Evolutionary conservation across 2,797 vertebrate genomes (phyloP), one percentile per base, ranked within the genome.

Genomic region (Lepus oiostolus): DNA sequence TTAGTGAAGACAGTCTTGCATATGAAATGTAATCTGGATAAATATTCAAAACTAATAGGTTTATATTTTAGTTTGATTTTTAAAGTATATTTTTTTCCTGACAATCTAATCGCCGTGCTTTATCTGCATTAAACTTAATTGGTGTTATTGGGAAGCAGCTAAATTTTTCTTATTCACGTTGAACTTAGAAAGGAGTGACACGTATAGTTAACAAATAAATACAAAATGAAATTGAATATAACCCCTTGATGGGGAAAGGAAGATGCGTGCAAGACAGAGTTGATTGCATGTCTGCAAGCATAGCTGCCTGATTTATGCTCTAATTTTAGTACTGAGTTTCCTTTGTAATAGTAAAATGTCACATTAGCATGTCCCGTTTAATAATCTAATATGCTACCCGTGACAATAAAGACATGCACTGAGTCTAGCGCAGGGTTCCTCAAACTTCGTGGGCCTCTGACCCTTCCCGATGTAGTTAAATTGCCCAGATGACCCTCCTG

Each of bases 221-320:
- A n/a, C 58, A 0, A 54, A 89, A 62, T 30, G 5, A 97, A 94
- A 96, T 95, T 96, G 84, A 60, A 92, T 75, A 75, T 42, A 96
- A 94, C 68, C 83, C 83, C 79, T 90, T 26, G 88, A 30, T 96
- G 97, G 74, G 1, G 88, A 62, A 91, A 97, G 97, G 95, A 94
- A 97, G 96, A 92, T 60, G 93, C 97, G 96, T 88, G 94, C 96
- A 97, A 97, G 95, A 96, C 95, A 50, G 72, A 94, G 97, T 85
- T 98, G 98, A 97, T 96, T 96, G 96, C 94, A 0, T 35, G 96
- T 98, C 98, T 97, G 86, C 83, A 88, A 95, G 98, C 96, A 92
- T 97, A 97, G 98, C 97, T 96, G 96, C 96, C 98, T 98, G 98
- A 97, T 98, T 98, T 98, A 97, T 95, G 97, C 96, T 98, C 98